These are phyloP conservation scores for Chionis minor DNA, from an alignment of 2,113 vertebrate genomes.

Conservation along the genomic window DNA sequence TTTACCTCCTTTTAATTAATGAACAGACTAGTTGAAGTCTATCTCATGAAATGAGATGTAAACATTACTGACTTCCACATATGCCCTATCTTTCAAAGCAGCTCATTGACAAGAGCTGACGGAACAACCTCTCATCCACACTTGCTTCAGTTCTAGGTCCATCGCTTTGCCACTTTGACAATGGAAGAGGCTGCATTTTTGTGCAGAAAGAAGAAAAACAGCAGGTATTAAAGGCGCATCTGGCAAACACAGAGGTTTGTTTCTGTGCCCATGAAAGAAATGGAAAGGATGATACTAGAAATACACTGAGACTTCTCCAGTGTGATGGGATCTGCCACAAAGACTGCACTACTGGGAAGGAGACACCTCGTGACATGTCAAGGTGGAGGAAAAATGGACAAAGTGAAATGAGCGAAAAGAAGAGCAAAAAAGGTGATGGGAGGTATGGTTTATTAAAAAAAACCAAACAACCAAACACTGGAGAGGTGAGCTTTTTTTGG, in stretches of 20 bases:
- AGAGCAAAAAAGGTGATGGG: not conserved
- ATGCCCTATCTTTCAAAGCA: not conserved
- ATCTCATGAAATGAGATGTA: not conserved
- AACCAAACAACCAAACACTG: not conserved
- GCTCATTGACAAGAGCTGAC: not conserved
- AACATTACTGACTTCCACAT: not conserved
- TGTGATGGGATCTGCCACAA: not conserved
- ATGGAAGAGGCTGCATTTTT: not conserved
- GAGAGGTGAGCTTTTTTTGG: not conserved
- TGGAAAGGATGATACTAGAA: not conserved
- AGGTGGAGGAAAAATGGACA: not conserved
- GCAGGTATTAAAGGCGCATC: not conserved
- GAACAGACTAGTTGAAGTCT: not conserved
- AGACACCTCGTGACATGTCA: fast-evolving
- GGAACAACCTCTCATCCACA: not conserved
- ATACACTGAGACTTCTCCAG: not conserved
- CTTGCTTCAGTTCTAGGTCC: not conserved
- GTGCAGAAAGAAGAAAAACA: not conserved
- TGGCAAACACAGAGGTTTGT: too few relatives aligned
- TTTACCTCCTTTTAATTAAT: constrained; percentile 47
- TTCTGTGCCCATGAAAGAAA: not conserved
- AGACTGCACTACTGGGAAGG: not conserved
- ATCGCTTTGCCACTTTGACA: not conserved
- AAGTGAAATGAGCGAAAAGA: not conserved
- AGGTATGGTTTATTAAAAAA: not conserved